Evolutionary conservation across 2,797 vertebrate species (phyloP).

Genomic region (Sebastes hubbsi): DNA sequence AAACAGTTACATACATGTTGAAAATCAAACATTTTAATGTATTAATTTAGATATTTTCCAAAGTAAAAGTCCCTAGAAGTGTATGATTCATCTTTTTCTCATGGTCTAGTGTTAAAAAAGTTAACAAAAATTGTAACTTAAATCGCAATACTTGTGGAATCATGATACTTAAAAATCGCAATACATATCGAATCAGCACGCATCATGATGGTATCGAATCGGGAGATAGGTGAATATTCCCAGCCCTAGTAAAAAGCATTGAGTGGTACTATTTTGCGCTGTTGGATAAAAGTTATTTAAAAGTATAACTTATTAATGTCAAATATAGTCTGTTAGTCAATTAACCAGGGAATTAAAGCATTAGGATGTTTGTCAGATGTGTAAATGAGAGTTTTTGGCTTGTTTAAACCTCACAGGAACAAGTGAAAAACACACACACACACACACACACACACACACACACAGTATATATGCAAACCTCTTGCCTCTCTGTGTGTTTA

Average conservation of each 20-base stretch:
- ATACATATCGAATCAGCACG: too few relatives aligned
- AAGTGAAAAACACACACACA: neutral
- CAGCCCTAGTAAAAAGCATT: neutral
- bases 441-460: neutral
- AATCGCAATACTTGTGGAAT: too few relatives aligned
- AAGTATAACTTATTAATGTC: slow-evolving; percentile 14
- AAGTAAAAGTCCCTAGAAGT: too few relatives aligned
- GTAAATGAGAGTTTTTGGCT: slow-evolving; percentile 30
- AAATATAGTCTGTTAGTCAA: neutral
- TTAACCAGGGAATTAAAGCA: slow-evolving; percentile 15
- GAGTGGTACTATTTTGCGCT: neutral
- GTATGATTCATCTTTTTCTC: too few relatives aligned
- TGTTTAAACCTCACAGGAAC: slow-evolving; percentile 21
- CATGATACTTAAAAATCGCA: too few relatives aligned
- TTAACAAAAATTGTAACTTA: too few relatives aligned
- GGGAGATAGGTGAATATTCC: too few relatives aligned
- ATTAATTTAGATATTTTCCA: too few relatives aligned
- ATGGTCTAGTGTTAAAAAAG: too few relatives aligned
- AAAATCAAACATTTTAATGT: too few relatives aligned
- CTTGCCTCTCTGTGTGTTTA: slow-evolving; percentile 52
- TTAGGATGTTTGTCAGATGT: slow-evolving; percentile 35
- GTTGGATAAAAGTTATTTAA: neutral
- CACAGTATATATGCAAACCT: slow-evolving; percentile 36
- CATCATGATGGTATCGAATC: too few relatives aligned
- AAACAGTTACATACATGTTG: too few relatives aligned